Evolutionary conservation across 1,140 invertebrate genomes (phyloP).

Genomic region (Lysiphlebus fabarum): DNA sequence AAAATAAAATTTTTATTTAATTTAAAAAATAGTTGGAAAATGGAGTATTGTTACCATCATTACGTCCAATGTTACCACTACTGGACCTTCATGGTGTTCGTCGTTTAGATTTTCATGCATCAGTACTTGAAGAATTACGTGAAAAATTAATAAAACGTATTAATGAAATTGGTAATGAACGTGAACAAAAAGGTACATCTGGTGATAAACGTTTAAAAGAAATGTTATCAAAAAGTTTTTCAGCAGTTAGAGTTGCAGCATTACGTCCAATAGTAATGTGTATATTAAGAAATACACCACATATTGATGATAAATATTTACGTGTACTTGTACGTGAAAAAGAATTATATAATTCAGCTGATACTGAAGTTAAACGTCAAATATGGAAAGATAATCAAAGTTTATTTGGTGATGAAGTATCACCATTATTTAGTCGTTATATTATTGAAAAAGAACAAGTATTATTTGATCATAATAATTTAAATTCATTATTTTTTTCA

Average conservation of each 20-base stretch:
- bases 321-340: conserved; percentile 84
- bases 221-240: conserved; percentile 87
- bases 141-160: conserved; percentile 87
- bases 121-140: conserved; percentile 88
- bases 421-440: conserved; percentile 88
- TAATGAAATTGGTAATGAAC: conserved; percentile 79
- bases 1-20: conserved; percentile 4
- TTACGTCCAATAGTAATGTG: conserved; percentile 95
- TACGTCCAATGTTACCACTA: conserved; percentile 89
- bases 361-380: conserved; percentile 94
- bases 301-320: conserved; percentile 91
- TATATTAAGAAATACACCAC: conserved; percentile 87
- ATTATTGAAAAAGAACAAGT: conserved; percentile 91
- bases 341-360: conserved; percentile 89
- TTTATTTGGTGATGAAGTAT: conserved; percentile 95
- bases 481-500: conserved; percentile 85
- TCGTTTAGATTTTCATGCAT: conserved; percentile 90
- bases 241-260: conserved; percentile 85
- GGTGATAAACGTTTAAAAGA: conserved; percentile 84
- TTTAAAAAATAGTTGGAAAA: conserved; percentile 70
- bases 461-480: conserved; percentile 86
- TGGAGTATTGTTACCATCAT: conserved; percentile 88
- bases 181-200: conserved; percentile 44
- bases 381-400: conserved; percentile 98
- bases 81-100: conserved; percentile 91